These are phyloP conservation scores for Eilema sororculum DNA, from an alignment of 2,888 invertebrate genomes.

Conservation along the genomic window DNA sequence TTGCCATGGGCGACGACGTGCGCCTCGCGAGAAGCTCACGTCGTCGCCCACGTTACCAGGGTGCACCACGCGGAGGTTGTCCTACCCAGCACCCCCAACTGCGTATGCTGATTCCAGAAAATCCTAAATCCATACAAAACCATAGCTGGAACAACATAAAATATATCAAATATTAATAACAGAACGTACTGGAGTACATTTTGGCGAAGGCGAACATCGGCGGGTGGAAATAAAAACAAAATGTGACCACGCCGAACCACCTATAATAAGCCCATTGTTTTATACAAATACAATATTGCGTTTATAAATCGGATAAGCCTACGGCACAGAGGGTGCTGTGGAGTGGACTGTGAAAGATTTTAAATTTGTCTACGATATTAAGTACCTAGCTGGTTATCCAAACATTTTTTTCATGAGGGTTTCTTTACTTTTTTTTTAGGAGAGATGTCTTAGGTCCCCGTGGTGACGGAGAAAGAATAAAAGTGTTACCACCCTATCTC, in stretches of 20 bases:
- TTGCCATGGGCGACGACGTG: too few relatives aligned
- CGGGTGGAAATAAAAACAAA: constrained; percentile 69
- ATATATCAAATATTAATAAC: constrained; percentile 48
- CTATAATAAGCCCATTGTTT: constrained; percentile 87
- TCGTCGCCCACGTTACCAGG: too few relatives aligned
- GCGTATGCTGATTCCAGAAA: constrained; percentile 10
- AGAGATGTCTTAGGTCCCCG: too few relatives aligned
- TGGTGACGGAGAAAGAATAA: too few relatives aligned
- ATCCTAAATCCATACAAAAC: constrained; percentile 5
- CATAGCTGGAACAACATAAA: constrained; percentile 8
- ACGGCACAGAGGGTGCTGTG: constrained; percentile 59
- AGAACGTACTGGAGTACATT: constrained; percentile 51
- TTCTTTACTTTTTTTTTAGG: too few relatives aligned
- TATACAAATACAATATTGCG: constrained; percentile 87
- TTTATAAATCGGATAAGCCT: constrained; percentile 86
- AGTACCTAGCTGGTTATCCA: not conserved
- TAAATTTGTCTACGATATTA: not conserved
- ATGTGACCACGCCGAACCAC: constrained; percentile 75
- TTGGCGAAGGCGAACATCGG: constrained; percentile 59
- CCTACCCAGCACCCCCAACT: too few relatives aligned
- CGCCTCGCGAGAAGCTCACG: too few relatives aligned
- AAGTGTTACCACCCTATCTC: too few relatives aligned
- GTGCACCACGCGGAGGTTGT: too few relatives aligned
- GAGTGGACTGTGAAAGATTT: constrained; percentile 51
- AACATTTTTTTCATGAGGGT: too few relatives aligned